Conservation (phyloP, 2,113 vertebrate species). For the Pandion haliaetus region DNA sequence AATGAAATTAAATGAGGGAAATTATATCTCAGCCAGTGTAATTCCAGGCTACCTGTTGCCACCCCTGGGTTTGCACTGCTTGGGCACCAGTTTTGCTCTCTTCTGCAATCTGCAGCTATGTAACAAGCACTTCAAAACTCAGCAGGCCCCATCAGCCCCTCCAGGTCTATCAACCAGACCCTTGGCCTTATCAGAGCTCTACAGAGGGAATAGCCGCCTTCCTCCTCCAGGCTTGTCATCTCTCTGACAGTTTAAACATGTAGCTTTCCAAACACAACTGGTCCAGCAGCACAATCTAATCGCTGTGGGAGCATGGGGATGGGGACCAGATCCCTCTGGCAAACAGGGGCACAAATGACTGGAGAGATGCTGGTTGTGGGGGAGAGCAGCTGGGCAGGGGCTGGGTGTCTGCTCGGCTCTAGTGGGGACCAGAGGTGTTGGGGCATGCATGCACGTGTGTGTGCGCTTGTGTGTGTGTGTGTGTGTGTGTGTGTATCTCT, state of each 20-base stretch:
- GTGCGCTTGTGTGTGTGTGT: too few relatives aligned
- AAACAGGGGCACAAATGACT: neutral
- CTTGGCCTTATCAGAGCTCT: neutral
- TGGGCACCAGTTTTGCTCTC: neutral
- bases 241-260: neutral
- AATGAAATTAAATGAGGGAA: neutral
- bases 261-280: neutral
- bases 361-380: neutral
- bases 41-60: neutral
- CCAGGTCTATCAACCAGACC: neutral
- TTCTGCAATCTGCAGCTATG: neutral
- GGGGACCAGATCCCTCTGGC: neutral
- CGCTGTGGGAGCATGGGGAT: neutral
- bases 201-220: neutral
- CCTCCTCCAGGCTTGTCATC: neutral
- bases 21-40: neutral
- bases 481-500: too few relatives aligned
- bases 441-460: too few relatives aligned
- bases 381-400: neutral
- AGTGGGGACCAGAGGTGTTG: neutral
- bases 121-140: neutral
- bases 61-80: neutral
- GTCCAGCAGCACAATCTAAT: neutral
- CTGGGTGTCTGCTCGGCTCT: rapidly evolving
- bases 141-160: neutral